Conservation (phyloP, 2,797 vertebrate species). For the Xenopus petersii region DNA sequence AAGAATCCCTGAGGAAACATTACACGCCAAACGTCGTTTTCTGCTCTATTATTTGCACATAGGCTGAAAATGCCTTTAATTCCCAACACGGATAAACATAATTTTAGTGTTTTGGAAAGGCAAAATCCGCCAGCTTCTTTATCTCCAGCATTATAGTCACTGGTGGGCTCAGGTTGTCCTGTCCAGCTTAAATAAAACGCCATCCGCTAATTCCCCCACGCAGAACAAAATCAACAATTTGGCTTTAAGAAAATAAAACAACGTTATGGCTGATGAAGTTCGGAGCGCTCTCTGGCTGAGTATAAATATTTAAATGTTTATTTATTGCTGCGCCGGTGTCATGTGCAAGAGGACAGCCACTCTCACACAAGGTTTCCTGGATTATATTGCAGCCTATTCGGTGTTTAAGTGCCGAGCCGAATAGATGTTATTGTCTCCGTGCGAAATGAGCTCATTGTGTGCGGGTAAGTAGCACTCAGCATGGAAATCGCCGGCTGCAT, state of each 20-base stretch:
- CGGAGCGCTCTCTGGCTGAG: neutral
- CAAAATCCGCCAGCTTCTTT: too few relatives aligned
- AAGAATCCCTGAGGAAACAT: too few relatives aligned
- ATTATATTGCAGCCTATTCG: neutral
- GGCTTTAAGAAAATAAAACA: neutral
- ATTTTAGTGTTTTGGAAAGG: too few relatives aligned
- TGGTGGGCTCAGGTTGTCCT: too few relatives aligned
- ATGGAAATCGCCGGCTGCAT: neutral
- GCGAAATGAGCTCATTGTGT: neutral
- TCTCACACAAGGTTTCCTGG: neutral
- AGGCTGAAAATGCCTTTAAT: too few relatives aligned
- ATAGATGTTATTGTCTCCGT: neutral
- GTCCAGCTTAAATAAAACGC: too few relatives aligned
- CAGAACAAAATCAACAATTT: neutral
- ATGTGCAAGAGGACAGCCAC: neutral
- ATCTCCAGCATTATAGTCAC: too few relatives aligned
- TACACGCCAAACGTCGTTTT: too few relatives aligned
- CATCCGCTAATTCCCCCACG: too few relatives aligned
- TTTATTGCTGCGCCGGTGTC: neutral
- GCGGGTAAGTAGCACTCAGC: neutral
- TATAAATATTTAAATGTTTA: constrained; percentile 1
- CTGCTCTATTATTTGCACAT: too few relatives aligned
- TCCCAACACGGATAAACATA: too few relatives aligned
- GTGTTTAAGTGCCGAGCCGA: neutral
- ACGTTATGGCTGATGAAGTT: neutral